Evolutionary conservation across 2,113 vertebrate genomes (phyloP).

Genomic region (Otocyon megalotis): DNA sequence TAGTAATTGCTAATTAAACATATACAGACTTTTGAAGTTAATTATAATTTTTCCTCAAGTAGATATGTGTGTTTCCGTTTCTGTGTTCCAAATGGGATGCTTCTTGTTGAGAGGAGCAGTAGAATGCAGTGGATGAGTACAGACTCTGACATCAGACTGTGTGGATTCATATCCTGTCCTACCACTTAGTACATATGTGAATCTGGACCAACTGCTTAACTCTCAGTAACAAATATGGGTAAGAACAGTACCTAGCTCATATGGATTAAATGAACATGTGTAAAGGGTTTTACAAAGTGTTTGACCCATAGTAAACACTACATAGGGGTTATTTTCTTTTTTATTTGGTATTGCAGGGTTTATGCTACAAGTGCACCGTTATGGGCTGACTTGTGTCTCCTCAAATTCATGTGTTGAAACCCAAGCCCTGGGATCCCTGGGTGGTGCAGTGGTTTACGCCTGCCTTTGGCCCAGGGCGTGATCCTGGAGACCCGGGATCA

Average conservation of each 20-base stretch:
- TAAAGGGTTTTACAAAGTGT: neutral
- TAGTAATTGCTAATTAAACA: constrained; percentile 32
- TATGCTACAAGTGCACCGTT: neutral
- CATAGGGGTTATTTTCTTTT: neutral
- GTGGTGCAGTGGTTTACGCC: too few species aligned
- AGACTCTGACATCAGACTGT: neutral
- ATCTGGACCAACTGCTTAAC: neutral
- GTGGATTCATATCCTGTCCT: neutral
- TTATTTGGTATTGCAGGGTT: neutral
- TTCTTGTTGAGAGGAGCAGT: neutral
- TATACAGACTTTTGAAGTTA: constrained; percentile 15
- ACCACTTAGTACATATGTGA: neutral
- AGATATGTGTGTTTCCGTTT: constrained; percentile 45
- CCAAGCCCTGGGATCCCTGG: too few species aligned
- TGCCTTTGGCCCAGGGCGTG: too few species aligned
- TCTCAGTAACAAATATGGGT: neutral
- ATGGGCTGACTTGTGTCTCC: neutral
- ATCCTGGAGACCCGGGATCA: too few species aligned
- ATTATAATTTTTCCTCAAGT: constrained; percentile 40
- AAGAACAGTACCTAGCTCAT: neutral
- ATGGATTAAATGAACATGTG: neutral
- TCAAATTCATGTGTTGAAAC: neutral
- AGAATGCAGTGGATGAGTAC: neutral
- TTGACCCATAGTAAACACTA: neutral
- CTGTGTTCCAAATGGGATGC: constrained; percentile 13